Base-by-base conservation (phyloP, 92 coral and sea anemone species). In the Isaurus tuberculatus region DNA sequence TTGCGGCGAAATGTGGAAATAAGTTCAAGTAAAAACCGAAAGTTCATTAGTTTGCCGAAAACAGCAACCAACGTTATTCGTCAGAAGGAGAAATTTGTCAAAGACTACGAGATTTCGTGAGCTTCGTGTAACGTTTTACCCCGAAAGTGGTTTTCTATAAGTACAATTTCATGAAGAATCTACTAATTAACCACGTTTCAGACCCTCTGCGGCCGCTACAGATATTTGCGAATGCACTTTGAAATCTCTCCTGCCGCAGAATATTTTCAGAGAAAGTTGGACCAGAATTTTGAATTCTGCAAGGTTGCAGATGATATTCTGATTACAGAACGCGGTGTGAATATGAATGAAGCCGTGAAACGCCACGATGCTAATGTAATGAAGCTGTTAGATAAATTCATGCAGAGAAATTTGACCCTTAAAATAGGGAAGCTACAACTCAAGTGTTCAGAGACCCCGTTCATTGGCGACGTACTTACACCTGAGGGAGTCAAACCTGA, bases 221-320 rank as follows among this genome's bases (percentile, higher is more conserved):
- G 53, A 42, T 31, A 1, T 29, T 73, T 17, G 25, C 43, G 20
- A 19, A 73, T 66, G 43, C 72, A 7, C 34, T 29, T 66, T 29
- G 34, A 19, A 49, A 49, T 49, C 16, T 49, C 58, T 43, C 49
- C 49, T 43, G 58, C 58, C 16, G 9, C 5, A 49, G 58, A 49
- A 4, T 49, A 16, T 19, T 49, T 49, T 49, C 58, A 49, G 58
- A 49, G 58, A 49, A 49, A 49, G 58, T 49, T 49, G 11, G 9
- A 19, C 11, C 58, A 49, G 2, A 49, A 49, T 49, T 16, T 11
- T 49, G 16, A 49, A 49, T 6, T 6, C 58, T 14, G 5, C 49
- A 43, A n/a, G n/a, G n/a, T n/a, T n/a, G n/a, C 58, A 49, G 58
- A 49, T 49, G 58, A 49, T 19, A 49, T 49, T 49, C 58, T 49